phyloP scores from a whole-genome alignment of 2,797 vertebrate genomes.

The Odontamblyopus lacepedii region DNA sequence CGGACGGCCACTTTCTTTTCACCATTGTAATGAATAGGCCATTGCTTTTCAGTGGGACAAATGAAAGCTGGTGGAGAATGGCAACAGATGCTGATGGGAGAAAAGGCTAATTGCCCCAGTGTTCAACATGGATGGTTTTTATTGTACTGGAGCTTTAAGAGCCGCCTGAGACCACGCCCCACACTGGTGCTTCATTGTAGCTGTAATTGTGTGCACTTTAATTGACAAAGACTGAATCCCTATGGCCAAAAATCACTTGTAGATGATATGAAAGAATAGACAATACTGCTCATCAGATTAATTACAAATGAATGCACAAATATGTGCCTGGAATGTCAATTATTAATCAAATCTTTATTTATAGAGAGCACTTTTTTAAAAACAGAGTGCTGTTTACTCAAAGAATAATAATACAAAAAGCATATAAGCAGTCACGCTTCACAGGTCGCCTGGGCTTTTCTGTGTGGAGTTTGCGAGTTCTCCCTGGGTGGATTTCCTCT shows the following conservation, averaged over 20 bases:
- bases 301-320: too few relatives aligned
- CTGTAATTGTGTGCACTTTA: slow-evolving; percentile 3
- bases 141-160: neutral
- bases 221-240: neutral
- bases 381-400: too few relatives aligned
- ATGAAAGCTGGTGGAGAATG: slow-evolving; percentile 6
- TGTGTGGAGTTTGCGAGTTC: too few relatives aligned
- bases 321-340: too few relatives aligned
- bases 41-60: neutral
- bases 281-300: too few relatives aligned
- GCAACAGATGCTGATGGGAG: neutral
- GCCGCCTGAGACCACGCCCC: neutral
- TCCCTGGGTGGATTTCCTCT: too few relatives aligned
- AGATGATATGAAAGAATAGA: too few relatives aligned
- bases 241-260: neutral
- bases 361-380: too few relatives aligned
- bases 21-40: neutral
- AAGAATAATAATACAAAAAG: too few relatives aligned
- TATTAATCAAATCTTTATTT: too few relatives aligned
- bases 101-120: slow-evolving; percentile 1
- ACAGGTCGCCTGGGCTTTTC: too few relatives aligned
- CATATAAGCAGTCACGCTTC: too few relatives aligned
- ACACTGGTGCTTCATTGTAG: neutral
- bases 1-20: neutral
- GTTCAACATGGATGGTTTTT: neutral